Evolutionary conservation across 2,888 invertebrate species (phyloP).

Genomic region (Furcula furcula): DNA sequence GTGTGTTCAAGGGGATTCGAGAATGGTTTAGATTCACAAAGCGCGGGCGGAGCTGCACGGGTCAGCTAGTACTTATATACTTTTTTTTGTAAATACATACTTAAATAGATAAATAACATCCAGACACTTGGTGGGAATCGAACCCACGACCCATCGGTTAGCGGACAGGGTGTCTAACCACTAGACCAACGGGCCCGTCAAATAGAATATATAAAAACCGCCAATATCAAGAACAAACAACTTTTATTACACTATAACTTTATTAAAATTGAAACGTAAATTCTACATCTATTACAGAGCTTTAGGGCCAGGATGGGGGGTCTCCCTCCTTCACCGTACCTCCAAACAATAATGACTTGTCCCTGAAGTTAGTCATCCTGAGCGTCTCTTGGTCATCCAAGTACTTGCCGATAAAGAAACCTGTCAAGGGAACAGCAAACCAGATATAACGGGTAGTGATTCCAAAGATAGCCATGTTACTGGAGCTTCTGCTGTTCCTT

Average conservation of each 20-base stretch:
- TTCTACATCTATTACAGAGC: constrained; percentile 7
- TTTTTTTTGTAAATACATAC: no score
- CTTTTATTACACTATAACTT: constrained; percentile 29
- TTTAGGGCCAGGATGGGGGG: constrained; percentile 87
- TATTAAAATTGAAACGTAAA: constrained; percentile 21
- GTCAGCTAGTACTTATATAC: no score
- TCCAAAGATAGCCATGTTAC: constrained; percentile 79
- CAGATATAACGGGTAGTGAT: constrained; percentile 77
- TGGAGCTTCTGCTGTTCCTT: constrained; percentile 72
- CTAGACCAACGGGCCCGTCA: no score
- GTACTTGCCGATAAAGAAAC: constrained; percentile 83
- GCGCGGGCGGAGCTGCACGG: no score
- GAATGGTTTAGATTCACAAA: no score
- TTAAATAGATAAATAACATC: no score
- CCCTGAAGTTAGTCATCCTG: constrained; percentile 87
- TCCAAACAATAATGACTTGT: constrained; percentile 90
- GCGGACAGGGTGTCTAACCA: no score
- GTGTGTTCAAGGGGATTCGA: no score
- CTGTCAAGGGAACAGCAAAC: constrained; percentile 78
- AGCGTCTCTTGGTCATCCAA: constrained; percentile 87
- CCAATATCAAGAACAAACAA: no score
- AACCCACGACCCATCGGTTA: no score
- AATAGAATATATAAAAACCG: no score
- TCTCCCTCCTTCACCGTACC: constrained; percentile 84
- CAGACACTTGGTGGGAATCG: no score